Evolutionary conservation across 2,888 invertebrate species (phyloP).

Genomic region (Epirrhoe tristata): DNA sequence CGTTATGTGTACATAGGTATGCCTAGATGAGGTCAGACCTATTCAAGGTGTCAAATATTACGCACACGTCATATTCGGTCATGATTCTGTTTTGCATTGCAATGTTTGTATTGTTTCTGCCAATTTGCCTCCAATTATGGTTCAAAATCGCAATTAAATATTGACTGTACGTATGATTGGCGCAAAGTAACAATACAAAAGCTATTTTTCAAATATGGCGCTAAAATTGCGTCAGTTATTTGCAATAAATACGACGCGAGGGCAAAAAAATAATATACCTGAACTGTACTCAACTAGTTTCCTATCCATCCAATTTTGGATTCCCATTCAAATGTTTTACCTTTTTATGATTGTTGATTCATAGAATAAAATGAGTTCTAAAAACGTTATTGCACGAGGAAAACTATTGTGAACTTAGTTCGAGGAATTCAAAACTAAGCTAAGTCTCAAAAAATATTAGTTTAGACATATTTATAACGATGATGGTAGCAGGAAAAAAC

Average conservation of each 20-base stretch:
- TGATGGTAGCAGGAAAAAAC: not conserved
- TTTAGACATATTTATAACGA: not conserved
- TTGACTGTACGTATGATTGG: not conserved
- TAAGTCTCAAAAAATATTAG: not conserved
- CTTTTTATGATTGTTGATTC: not conserved
- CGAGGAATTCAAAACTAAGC: not conserved
- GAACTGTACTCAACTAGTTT: too few species aligned
- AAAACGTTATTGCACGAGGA: not conserved
- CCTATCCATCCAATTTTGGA: too few species aligned
- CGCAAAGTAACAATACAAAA: too few species aligned
- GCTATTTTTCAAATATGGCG: too few species aligned
- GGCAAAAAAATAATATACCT: too few species aligned
- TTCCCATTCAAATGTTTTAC: too few species aligned
- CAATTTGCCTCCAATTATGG: not conserved
- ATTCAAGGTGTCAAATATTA: not conserved
- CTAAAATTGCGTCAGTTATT: too few species aligned
- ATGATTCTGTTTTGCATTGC: slow-evolving; percentile 1
- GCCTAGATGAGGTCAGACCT: not conserved
- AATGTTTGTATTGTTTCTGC: slow-evolving; percentile 1
- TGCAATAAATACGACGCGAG: too few species aligned
- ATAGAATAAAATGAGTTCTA: not conserved
- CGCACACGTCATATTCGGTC: not conserved
- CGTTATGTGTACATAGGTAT: too few species aligned
- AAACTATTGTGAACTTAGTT: not conserved
- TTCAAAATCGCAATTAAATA: not conserved